A percentile compares a stretch with the other conserved stretches of the same genome.
Conservation (phyloP, 2,888 invertebrate genomes). For the Ferrisia virgata region DNA sequence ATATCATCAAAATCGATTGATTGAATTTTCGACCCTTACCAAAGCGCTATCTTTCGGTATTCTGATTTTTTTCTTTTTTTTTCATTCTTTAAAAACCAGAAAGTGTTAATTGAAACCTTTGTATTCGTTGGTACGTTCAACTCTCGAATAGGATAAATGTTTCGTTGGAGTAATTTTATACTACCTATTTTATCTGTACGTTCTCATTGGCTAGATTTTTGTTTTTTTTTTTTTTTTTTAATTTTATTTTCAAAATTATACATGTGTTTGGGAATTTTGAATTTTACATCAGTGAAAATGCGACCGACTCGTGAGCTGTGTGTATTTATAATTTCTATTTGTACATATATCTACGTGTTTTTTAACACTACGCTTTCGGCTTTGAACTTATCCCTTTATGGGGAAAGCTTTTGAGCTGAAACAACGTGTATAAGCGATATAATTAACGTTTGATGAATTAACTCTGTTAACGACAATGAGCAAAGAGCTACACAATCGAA, state of each 20-base stretch:
- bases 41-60: conserved; percentile 2
- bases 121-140: neutral
- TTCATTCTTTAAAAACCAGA: neutral
- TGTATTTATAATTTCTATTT: no score
- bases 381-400: neutral
- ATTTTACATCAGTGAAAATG: no score
- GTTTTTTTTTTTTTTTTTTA: no score
- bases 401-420: neutral
- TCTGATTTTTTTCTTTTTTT: neutral
- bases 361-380: neutral
- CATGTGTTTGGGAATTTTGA: no score
- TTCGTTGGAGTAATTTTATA: neutral
- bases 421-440: conserved; percentile 5
- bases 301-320: no score
- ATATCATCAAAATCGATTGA: conserved; percentile 8
- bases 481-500: neutral
- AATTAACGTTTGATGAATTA: conserved; percentile 17
- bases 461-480: neutral
- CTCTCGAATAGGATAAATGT: neutral
- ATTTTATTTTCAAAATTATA: no score
- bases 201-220: no score
- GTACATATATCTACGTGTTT: neutral
- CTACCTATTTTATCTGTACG: no score
- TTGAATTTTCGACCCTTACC: neutral
- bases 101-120: conserved; percentile 3